These are phyloP conservation scores for Clarias batrachus DNA, from an alignment of 2,113 vertebrate species.

Conservation along the genomic window DNA sequence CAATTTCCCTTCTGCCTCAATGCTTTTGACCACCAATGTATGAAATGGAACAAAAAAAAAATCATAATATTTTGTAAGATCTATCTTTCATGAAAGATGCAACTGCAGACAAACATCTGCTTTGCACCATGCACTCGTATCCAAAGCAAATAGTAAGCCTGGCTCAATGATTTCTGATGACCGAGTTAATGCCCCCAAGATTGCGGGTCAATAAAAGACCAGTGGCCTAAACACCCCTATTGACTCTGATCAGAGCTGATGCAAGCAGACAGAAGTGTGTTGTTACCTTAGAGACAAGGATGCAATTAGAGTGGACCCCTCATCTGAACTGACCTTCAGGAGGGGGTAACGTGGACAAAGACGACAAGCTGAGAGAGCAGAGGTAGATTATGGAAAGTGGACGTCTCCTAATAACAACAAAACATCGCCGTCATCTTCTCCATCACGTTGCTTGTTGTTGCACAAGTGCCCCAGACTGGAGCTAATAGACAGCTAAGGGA, in stretches of 20 bases:
- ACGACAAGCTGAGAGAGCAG: not conserved
- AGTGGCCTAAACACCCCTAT: not conserved
- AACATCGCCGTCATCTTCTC: slow-evolving; percentile 48
- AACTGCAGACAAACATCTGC: not conserved
- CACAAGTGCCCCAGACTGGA: not conserved
- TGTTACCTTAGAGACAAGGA: slow-evolving; percentile 32
- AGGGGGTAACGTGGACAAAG: slow-evolving; percentile 11
- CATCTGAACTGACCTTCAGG: slow-evolving; percentile 28
- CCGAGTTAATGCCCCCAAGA: not conserved
- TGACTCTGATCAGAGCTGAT: slow-evolving; percentile 30
- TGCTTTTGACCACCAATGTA: no score
- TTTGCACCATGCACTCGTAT: not conserved
- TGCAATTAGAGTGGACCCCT: slow-evolving; percentile 33
- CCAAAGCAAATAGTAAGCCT: not conserved
- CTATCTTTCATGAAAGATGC: not conserved
- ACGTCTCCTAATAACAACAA: slow-evolving; percentile 41
- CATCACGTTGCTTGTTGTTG: slow-evolving; percentile 12
- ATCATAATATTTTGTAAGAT: no score
- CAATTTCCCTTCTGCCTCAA: no score
- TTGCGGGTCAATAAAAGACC: not conserved
- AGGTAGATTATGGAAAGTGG: slow-evolving; percentile 27
- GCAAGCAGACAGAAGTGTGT: slow-evolving; percentile 20
- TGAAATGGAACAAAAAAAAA: no score
- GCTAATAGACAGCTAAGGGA: slow-evolving; percentile 3
- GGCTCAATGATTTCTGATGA: slow-evolving; percentile 2